phyloP scores from a whole-genome alignment of 2,888 invertebrate species.

The Raillietiella orientalis region DNA sequence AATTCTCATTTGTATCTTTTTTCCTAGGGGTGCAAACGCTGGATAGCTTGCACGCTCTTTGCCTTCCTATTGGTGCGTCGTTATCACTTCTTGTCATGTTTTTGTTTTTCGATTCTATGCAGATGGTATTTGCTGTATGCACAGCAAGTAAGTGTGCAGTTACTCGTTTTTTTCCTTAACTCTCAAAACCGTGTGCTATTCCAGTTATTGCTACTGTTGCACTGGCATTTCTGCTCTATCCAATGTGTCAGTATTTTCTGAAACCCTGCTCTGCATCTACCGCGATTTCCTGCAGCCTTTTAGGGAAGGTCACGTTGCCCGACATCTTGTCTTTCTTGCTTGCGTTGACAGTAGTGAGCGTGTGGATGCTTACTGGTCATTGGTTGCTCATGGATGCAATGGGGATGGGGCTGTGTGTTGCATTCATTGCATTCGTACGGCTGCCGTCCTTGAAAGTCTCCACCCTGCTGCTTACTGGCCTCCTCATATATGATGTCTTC shows the following conservation, averaged over 20 bases:
- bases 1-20: conserved; percentile 5
- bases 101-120: conserved; percentile 96
- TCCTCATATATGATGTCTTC: conserved; percentile 84
- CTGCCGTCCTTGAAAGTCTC: conserved; percentile 86
- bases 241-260: conserved; percentile 86
- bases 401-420: conserved; percentile 93
- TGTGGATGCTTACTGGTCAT: conserved; percentile 91
- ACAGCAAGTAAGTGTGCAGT: conserved; percentile 43
- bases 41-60: conserved; percentile 87
- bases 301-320: conserved; percentile 76
- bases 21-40: conserved; percentile 45
- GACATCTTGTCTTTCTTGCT: conserved; percentile 73
- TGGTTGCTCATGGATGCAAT: conserved; percentile 97
- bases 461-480: conserved; percentile 63
- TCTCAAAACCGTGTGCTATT: conserved; percentile 7
- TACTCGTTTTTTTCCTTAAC: neutral
- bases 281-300: conserved; percentile 52
- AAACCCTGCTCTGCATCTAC: conserved; percentile 45
- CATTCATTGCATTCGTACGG: conserved; percentile 84
- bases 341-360: conserved; percentile 70
- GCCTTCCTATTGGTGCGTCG: conserved; percentile 79
- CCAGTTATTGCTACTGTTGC: conserved; percentile 73
- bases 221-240: conserved; percentile 72
- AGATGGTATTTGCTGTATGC: conserved; percentile 71
- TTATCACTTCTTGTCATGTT: conserved; percentile 88